These are phyloP conservation scores for Turritopsis dohrnii DNA, from an alignment of 30 jellyfish, hydroid and myxozoan genomes.

Conservation along the genomic window DNA sequence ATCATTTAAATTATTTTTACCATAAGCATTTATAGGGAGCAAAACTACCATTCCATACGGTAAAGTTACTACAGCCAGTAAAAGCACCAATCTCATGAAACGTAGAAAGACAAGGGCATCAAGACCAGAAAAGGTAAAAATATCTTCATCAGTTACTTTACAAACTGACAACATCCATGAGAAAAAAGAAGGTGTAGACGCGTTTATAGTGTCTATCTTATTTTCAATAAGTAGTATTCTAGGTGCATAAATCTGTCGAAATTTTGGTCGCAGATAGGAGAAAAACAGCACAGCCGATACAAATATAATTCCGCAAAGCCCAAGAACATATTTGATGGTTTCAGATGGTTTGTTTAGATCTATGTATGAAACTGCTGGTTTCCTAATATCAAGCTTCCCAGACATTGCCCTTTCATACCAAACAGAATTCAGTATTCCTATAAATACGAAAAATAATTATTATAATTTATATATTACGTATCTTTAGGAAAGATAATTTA, in stretches of 20 bases:
- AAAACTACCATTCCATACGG: constrained; percentile 85
- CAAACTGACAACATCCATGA: constrained; percentile 87
- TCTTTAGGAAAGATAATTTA: too few species aligned
- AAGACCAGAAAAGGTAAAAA: constrained; percentile 76
- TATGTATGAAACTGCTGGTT: constrained; percentile 22
- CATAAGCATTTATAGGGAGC: constrained; percentile 76
- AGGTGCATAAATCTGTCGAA: constrained; percentile 75
- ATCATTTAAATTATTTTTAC: constrained; percentile 63
- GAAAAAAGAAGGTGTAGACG: constrained; percentile 52
- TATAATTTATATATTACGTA: too few species aligned
- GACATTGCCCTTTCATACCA: background rate
- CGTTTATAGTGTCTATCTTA: constrained; percentile 54
- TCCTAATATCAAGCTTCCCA: constrained; percentile 14
- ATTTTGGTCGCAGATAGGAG: constrained; percentile 60
- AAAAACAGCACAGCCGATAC: constrained; percentile 47
- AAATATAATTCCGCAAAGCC: constrained; percentile 37
- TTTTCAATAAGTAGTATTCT: constrained; percentile 63
- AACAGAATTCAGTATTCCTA: background rate
- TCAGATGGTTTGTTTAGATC: constrained; percentile 74
- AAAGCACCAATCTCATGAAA: constrained; percentile 55
- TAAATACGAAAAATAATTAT: too few species aligned
- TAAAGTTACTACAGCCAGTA: constrained; percentile 59
- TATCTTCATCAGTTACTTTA: constrained; percentile 71
- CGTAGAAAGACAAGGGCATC: constrained; percentile 86
- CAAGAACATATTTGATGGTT: constrained; percentile 50